Evolutionary conservation across 2,888 invertebrate species (phyloP), one percentile per base, ranked within the genome.

Genomic region (Nebria salina): DNA sequence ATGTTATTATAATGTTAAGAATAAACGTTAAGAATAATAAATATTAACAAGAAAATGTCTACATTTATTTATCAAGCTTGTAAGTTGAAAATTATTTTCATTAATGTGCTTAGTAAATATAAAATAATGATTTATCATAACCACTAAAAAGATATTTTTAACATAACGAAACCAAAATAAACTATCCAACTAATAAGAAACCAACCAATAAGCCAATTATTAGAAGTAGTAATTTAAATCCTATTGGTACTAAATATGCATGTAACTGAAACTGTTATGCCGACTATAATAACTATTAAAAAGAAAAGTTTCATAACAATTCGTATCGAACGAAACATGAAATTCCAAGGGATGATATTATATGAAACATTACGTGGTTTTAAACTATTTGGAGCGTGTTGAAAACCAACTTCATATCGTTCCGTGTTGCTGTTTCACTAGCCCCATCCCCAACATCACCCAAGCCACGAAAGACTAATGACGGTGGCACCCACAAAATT

Each of bases 401-500:
- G 68, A 68, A 68, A 26, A 68, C 68, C 68, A 68, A 68, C 68
- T 25, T 26, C 68, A 68, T 68, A 68, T 68, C 9, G 26, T 68
- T 54, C 54, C 54, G 54, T 54, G 54, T 54, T 8, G 54, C 54
- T 54, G 13, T 54, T 54, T 54, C 54, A 54, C 54, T 54, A 7
- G 54, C 54, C 54, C 54, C 54, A 54, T 1, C 54, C 54, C 54
- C 54, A 8, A 54, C 79, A 64, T 66, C 75, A 82, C 81, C 77
- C 83, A 78, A 83, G 83, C 82, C 75, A 83, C 84, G 86, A 85
- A 87, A 88, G 87, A 88, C 87, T 88, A 88, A 88, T 88, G 87
- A 88, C 86, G 85, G 85, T 86, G 85, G 87, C 87, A 86, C 87
- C 88, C 88, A 86, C 88, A 87, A 88, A 88, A 89, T 88, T 89